These are phyloP conservation scores for Nanorana parkeri DNA, from an alignment of 2,113 vertebrate species.

Conservation along the genomic window DNA sequence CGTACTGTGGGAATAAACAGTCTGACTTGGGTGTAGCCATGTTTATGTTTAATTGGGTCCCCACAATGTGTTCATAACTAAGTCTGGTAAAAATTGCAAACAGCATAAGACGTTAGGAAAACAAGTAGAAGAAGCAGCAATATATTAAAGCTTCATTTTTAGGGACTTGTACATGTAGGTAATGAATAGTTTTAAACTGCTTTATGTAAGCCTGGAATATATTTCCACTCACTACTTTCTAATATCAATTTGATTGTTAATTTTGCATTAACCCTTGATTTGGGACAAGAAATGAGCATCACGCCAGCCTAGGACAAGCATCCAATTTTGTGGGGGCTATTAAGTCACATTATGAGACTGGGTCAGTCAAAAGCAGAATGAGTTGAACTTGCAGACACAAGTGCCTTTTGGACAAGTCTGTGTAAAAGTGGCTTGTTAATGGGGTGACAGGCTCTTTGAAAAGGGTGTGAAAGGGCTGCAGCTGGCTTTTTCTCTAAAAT, in stretches of 20 bases:
- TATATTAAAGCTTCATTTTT: no score
- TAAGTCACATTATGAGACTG: background rate
- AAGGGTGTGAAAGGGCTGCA: conserved; percentile 35
- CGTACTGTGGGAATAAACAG: no score
- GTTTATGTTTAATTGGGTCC: no score
- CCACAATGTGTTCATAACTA: no score
- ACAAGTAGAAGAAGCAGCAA: no score
- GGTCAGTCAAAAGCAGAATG: background rate
- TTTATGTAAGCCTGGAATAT: no score
- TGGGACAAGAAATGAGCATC: conserved; percentile 1
- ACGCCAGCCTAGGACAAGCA: background rate
- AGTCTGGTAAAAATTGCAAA: no score
- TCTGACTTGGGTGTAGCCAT: no score
- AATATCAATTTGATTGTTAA: background rate
- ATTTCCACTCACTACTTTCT: no score
- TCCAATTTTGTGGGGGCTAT: background rate
- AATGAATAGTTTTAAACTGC: no score
- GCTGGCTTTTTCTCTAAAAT: conserved; percentile 53
- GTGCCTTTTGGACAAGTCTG: conserved; percentile 12
- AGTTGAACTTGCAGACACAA: conserved; percentile 8
- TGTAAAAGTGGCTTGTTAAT: conserved; percentile 16
- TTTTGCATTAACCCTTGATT: background rate
- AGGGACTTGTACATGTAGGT: no score
- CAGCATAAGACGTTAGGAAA: no score
- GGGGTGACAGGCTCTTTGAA: conserved; percentile 36